These are phyloP conservation scores for Monodelphis domestica DNA, from an alignment of 2,797 vertebrate species.

Conservation along the genomic window DNA sequence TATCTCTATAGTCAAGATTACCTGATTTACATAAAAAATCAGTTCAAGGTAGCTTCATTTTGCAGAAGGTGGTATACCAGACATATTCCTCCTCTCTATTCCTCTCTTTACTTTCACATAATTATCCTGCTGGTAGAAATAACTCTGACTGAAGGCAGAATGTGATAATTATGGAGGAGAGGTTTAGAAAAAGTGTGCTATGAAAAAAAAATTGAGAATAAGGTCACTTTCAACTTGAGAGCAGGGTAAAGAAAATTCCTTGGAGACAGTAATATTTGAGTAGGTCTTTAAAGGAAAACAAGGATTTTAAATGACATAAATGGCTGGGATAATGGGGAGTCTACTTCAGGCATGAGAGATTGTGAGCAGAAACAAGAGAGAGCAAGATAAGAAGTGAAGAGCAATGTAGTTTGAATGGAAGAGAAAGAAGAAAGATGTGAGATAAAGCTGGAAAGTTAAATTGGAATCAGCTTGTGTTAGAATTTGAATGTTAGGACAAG, in stretches of 20 bases:
- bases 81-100: background rate
- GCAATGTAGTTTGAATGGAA: background rate
- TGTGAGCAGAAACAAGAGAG: background rate
- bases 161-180: background rate
- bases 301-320: background rate
- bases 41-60: background rate
- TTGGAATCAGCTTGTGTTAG: background rate
- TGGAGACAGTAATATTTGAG: background rate
- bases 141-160: background rate
- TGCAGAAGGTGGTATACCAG: background rate
- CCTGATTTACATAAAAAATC: background rate
- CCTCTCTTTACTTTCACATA: background rate
- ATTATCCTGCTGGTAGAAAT: background rate
- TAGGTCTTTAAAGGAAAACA: background rate
- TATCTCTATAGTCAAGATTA: background rate
- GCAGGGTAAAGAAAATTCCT: background rate
- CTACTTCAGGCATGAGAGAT: background rate
- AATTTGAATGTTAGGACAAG: background rate
- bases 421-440: background rate
- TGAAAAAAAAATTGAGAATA: background rate
- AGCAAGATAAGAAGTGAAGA: background rate
- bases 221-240: background rate
- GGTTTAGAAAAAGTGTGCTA: background rate
- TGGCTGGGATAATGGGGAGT: background rate
- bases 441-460: background rate